Conservation (phyloP, 2,888 invertebrate genomes). For the Nemurella pictetii region DNA sequence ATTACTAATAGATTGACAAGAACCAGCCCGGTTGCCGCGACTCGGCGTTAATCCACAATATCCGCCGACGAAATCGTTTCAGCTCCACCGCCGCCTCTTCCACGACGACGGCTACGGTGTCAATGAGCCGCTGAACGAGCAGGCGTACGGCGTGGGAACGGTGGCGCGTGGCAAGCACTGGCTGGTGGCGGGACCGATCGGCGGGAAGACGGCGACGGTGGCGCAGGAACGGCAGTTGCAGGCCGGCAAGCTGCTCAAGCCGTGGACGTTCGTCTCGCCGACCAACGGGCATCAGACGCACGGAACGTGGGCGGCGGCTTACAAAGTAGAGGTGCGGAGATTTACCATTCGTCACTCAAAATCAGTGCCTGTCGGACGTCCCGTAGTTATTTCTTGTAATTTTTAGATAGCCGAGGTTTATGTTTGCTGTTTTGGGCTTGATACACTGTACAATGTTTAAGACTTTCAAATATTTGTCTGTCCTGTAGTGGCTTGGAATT, state of each 20-base stretch:
- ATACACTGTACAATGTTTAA: too few species aligned
- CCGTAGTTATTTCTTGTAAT: too few species aligned
- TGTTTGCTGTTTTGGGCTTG: too few species aligned
- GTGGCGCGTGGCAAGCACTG: conserved; percentile 72
- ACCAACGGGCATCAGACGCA: conserved; percentile 54
- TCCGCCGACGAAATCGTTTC: too few species aligned
- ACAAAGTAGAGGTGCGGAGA: conserved; percentile 52
- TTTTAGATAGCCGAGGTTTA: too few species aligned
- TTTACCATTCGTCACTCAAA: too few species aligned
- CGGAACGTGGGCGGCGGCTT: conserved; percentile 58
- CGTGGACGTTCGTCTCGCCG: conserved; percentile 48
- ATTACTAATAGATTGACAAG: too few species aligned
- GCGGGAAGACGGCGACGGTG: neutral
- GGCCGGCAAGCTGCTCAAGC: conserved; percentile 27
- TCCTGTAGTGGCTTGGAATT: too few species aligned
- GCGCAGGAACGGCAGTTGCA: conserved; percentile 30
- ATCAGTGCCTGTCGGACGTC: too few species aligned
- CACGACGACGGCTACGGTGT: conserved; percentile 94
- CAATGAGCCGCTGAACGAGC: conserved; percentile 86
- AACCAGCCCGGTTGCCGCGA: too few species aligned
- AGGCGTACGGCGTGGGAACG: conserved; percentile 66
- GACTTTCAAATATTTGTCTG: too few species aligned
- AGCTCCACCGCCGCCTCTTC: conserved; percentile 81
- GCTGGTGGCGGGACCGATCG: conserved; percentile 52
- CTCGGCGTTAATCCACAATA: too few species aligned